phyloP scores from a whole-genome alignment of 2,113 vertebrate genomes.

The Ammospiza caudacuta region DNA sequence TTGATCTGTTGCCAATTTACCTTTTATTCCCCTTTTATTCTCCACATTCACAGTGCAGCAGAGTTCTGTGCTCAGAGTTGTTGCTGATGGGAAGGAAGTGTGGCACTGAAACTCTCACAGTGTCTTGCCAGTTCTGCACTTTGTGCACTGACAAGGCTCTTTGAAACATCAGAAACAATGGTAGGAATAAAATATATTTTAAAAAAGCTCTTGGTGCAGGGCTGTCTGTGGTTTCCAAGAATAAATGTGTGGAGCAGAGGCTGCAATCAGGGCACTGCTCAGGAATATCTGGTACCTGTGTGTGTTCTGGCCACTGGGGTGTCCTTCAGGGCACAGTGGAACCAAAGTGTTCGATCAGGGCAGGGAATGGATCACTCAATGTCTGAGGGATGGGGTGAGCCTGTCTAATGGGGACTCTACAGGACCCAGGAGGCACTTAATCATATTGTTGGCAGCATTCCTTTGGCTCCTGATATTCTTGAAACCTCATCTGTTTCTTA shows the following conservation, averaged over 20 bases:
- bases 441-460: neutral
- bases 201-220: neutral
- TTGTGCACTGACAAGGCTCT: neutral
- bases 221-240: accelerated
- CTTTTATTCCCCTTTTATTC: neutral
- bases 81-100: neutral
- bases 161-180: neutral
- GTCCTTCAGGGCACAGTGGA: neutral
- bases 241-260: neutral
- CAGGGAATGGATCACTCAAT: accelerated
- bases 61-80: accelerated
- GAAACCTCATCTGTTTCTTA: neutral
- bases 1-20: neutral
- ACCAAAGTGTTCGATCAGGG: accelerated
- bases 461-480: neutral
- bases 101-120: neutral
- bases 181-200: neutral
- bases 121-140: neutral
- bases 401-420: neutral
- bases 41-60: accelerated
- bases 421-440: neutral
- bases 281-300: neutral
- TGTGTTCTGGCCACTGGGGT: neutral
- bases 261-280: neutral
- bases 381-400: accelerated